Evolutionary conservation across 2,113 vertebrate genomes (phyloP), one percentile per base, ranked within the genome.

Genomic region (Microtus oregoni): DNA sequence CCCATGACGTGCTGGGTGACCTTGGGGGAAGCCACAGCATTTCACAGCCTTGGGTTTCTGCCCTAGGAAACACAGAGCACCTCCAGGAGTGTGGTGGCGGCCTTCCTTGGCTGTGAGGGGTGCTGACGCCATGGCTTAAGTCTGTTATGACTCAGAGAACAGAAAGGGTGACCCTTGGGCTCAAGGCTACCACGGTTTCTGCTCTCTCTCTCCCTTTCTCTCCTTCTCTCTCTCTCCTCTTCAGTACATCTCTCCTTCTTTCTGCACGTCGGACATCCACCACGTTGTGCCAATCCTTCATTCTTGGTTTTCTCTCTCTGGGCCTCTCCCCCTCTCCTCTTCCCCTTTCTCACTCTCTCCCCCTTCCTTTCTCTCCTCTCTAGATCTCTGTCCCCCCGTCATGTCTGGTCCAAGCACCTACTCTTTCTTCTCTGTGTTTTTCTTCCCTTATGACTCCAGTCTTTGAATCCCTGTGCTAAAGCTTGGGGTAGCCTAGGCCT

Each of bases 1-100:
- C 32, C 32, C 2, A 30, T 17, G 50, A 78, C 52, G n/a, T 30
- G 81, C 83, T 67, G 32, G 1, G 15, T 3, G 75, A 96, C 83
- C 89, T 95, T 78, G 77, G 63, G 67, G 79, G 67, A 88, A 86
- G 89, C 89, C 44, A 9, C 3, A 38, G 44, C 73, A 76, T 11
- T 72, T 72, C 50, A 44, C 38, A 96, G 83, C 47, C 50, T 81
- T 68, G 28, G 32, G 28, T 78, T 67, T 76, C 88, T 83, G 47
- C 67, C 95, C 76, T 44, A 78, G 95, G 75, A 91, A 78, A 76
- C 22, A 85, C 1, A n/a, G 38, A 61, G 72, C 32, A 30, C 30
- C 50, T 52, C 30, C 28, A 50, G 61, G 26, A 50, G 35, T 68
- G 83, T 32, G 44, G 65, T 50, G 58, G 86, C 75, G 58, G 86